phyloP scores from a whole-genome alignment of 1,140 invertebrate genomes.

The Lepidurus arcticus region DNA sequence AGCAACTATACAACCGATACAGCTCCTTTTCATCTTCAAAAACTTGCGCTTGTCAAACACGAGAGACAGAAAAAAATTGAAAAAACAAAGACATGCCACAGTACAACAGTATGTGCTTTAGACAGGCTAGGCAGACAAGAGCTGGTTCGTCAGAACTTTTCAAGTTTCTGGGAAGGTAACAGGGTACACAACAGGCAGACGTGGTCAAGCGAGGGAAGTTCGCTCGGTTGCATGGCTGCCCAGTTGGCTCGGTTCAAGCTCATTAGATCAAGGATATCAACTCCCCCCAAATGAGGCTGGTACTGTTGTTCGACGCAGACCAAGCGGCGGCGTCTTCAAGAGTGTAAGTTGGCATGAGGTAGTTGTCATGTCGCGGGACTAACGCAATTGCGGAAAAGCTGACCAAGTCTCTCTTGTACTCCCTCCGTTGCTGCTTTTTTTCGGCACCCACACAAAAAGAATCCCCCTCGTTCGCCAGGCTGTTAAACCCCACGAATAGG shows the following conservation, averaged over 20 bases:
- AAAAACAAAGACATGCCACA: neutral
- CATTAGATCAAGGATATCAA: conserved; percentile 19
- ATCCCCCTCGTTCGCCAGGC: too few species aligned
- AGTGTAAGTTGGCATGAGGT: too few species aligned
- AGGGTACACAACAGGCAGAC: neutral
- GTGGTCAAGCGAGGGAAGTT: neutral
- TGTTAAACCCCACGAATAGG: too few species aligned
- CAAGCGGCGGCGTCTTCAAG: too few species aligned
- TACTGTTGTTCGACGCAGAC: neutral
- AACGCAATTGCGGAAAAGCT: too few species aligned
- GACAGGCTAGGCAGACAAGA: neutral
- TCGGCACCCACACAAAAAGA: too few species aligned
- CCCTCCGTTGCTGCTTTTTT: too few species aligned
- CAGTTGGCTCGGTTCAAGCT: neutral
- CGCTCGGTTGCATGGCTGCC: too few species aligned
- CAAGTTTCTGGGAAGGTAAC: neutral
- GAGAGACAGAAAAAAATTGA: neutral
- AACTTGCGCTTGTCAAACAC: neutral
- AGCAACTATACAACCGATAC: too few species aligned
- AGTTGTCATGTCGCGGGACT: too few species aligned
- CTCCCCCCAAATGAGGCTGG: neutral
- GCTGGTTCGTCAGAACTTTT: neutral
- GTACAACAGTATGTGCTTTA: neutral
- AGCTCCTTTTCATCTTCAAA: too few species aligned
- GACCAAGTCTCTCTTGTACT: too few species aligned